Percentiles rank a stretch among this genome's conserved stretches.
Evolutionary conservation across 2,797 vertebrate genomes (phyloP).

Genomic region (Cyclura pinguis): DNA sequence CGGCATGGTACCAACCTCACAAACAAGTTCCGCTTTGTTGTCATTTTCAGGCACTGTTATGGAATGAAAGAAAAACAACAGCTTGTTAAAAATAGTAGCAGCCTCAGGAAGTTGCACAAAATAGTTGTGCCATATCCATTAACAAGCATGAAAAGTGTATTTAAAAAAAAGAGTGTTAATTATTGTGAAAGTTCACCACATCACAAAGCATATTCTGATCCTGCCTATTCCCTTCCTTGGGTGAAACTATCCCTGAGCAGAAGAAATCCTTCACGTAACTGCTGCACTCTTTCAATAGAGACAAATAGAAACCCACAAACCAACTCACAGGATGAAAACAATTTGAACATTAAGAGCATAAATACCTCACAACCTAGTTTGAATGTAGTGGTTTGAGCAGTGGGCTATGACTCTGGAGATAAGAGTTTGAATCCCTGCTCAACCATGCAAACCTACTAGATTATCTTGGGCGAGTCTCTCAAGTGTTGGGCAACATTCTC

Average conservation of each 20-base stretch:
- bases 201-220: background rate
- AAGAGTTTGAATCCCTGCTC: too few species aligned
- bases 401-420: too few species aligned
- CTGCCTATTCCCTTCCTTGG: background rate
- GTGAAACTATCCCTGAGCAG: background rate
- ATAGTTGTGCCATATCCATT: background rate
- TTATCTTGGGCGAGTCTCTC: too few species aligned
- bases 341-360: background rate
- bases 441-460: too few species aligned
- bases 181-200: background rate
- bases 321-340: background rate
- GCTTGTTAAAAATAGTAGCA: slow-evolving; percentile 11
- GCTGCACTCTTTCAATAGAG: background rate
- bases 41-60: slow-evolving; percentile 94
- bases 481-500: too few species aligned
- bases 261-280: background rate
- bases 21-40: slow-evolving; percentile 94
- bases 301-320: background rate
- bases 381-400: background rate
- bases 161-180: background rate
- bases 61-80: background rate
- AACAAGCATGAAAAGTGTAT: background rate
- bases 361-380: background rate
- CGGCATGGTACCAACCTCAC: slow-evolving; percentile 98
- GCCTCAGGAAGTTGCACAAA: background rate